These are phyloP conservation scores for Formica aserva DNA, from an alignment of 2,888 invertebrate species.

Conservation along the genomic window DNA sequence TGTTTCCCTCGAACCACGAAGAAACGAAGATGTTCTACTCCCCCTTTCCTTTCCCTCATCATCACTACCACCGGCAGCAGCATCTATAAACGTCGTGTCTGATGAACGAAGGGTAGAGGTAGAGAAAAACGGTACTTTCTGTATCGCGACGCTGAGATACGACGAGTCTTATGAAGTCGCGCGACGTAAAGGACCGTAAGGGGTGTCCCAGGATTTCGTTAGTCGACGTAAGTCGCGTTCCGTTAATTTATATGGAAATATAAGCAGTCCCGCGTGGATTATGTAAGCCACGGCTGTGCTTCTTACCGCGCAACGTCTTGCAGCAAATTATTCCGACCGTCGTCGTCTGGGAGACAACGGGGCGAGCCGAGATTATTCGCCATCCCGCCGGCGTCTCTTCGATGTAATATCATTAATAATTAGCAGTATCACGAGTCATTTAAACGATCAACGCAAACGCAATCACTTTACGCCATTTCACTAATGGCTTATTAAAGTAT, in stretches of 20 bases:
- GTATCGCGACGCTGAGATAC: slow-evolving; percentile 33
- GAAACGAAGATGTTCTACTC: slow-evolving; percentile 27
- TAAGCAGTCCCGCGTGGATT: slow-evolving; percentile 54
- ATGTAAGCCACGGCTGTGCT: slow-evolving; percentile 55
- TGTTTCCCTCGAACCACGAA: slow-evolving; percentile 24
- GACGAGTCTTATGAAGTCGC: slow-evolving; percentile 13
- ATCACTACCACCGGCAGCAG: background rate
- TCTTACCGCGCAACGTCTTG: slow-evolving; percentile 38
- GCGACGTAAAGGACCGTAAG: slow-evolving; percentile 33
- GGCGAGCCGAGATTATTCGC: slow-evolving; percentile 33
- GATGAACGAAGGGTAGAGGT: slow-evolving; percentile 14
- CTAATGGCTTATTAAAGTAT: background rate
- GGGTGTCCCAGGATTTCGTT: slow-evolving; percentile 56
- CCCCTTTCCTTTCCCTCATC: background rate
- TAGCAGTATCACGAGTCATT: slow-evolving; percentile 23
- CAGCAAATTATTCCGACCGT: slow-evolving; percentile 54
- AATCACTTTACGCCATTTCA: slow-evolving; percentile 26
- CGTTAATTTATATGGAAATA: slow-evolving; percentile 71
- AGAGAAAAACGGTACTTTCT: slow-evolving; percentile 22
- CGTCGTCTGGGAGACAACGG: slow-evolving; percentile 34
- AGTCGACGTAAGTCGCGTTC: slow-evolving; percentile 39
- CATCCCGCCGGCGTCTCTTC: background rate
- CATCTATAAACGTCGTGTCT: slow-evolving; percentile 44
- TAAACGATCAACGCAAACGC: slow-evolving; percentile 20
- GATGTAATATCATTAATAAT: slow-evolving; percentile 47